Conservation (phyloP, 2,113 vertebrate species). For the Entelurus aequoreus region DNA sequence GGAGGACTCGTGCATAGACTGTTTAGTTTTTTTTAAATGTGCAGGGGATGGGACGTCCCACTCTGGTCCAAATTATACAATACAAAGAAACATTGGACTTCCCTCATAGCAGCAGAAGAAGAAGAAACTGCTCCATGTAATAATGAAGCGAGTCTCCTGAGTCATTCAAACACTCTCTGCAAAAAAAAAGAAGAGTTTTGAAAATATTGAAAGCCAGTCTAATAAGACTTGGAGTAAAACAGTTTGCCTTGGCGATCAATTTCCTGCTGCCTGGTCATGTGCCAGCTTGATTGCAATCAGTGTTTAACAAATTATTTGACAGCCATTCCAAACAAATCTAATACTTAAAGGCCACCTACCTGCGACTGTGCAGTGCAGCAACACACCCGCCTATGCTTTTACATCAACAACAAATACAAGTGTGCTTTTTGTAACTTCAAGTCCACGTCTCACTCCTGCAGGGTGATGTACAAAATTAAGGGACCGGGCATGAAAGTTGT, state of each 20-base stretch:
- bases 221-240: no score
- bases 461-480: no score
- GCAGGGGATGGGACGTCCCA: slow-evolving; percentile 11
- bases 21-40: slow-evolving; percentile 13
- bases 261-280: slow-evolving; percentile 45
- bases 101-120: slow-evolving; percentile 1
- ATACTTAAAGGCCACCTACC: slow-evolving; percentile 41
- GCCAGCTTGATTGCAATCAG: slow-evolving; percentile 15
- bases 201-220: background rate
- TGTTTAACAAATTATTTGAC: background rate
- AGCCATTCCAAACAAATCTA: slow-evolving; percentile 36
- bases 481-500: no score
- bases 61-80: slow-evolving; percentile 7
- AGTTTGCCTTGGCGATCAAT: background rate
- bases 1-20: slow-evolving; percentile 17
- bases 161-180: slow-evolving; percentile 22
- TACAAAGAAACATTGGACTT: background rate
- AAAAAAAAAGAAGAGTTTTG: background rate
- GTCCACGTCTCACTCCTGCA: no score
- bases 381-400: slow-evolving; percentile 22
- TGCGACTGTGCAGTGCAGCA: slow-evolving; percentile 31
- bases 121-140: background rate
- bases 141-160: slow-evolving; percentile 24
- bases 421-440: slow-evolving; percentile 38
- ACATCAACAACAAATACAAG: slow-evolving; percentile 16